phyloP scores from a whole-genome alignment of 1,140 invertebrate genomes.

The Parasteatoda tepidariorum region DNA sequence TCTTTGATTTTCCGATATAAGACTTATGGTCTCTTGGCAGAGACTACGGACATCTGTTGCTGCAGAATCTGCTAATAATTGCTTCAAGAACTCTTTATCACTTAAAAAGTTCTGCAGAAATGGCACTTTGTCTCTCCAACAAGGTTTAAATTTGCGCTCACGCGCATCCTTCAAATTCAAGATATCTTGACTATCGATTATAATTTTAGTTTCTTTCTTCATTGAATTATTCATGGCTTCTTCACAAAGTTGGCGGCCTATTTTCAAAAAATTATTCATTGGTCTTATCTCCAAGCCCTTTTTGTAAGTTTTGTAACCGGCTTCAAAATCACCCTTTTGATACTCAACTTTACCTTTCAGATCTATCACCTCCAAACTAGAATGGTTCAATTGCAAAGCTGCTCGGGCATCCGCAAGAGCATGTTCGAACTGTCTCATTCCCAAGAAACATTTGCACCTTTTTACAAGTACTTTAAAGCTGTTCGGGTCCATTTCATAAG shows the following conservation, averaged over 20 bases:
- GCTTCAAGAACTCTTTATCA: constrained; percentile 23
- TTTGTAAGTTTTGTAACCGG: constrained; percentile 1
- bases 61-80: not conserved
- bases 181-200: not conserved
- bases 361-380: not conserved
- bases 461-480: not conserved
- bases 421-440: not conserved
- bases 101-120: not conserved
- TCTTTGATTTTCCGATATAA: not conserved
- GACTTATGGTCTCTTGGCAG: constrained; percentile 6
- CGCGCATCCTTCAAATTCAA: not conserved
- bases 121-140: not conserved
- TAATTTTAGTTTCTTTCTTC: not conserved
- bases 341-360: constrained; percentile 20
- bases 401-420: constrained; percentile 2
- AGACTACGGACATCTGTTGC: not conserved
- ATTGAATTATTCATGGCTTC: constrained; percentile 28
- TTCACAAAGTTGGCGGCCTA: constrained; percentile 7
- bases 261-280: not conserved
- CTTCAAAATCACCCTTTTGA: constrained; percentile 17
- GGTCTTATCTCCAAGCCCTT: not conserved
- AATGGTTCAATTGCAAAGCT: not conserved
- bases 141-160: not conserved
- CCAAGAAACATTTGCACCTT: not conserved
- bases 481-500: not conserved